Evolutionary conservation across 2,113 vertebrate genomes (phyloP), one percentile per base, ranked within the genome.

Genomic region (Puma concolor): DNA sequence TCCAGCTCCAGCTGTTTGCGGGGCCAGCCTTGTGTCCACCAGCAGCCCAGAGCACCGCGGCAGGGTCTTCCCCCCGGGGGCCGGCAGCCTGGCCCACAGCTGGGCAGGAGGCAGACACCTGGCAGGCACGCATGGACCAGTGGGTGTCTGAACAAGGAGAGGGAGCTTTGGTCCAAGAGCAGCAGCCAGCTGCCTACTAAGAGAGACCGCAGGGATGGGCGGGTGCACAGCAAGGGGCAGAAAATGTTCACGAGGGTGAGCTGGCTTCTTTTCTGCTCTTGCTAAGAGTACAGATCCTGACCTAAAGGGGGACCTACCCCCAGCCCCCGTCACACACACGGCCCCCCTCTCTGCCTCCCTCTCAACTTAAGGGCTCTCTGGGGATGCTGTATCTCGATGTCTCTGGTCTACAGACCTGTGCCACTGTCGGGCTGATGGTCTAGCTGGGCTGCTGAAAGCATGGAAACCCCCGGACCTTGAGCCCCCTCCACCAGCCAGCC

Each of bases 361-460:
- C 80, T n/a, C 17, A 5, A 2, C 50, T 0, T 0, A 9, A n/a
- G 74, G 21, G 74, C 44, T 67, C 41, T 11, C 74, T n/a, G 9
- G 1, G 67, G n/a, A 15, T 1, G 33, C 63, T 29, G 44, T 7
- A 0, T 3, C 4, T 0, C 3, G 27, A 41, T 4, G 8, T 31
- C 76, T 63, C 36, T 41, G 41, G 33, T 21, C 81, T 21, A 21
- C 5, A 38, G 60, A 67, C 48, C 57, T 1, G 12, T 52, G n/a
- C 80, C 29, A 23, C 4, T 0, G n/a, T 71, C 66, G 3, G 2
- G 41, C 69, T 17, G 27, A 2, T 2, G 11, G 44, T 27, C 72
- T 31, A 50, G 64, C 71, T 29, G 13, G 33, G 38, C 11, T 21
- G 23, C 72, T 54, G 29, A 19, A 7, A 31, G 12, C 14, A 17